Evolutionary conservation across 2,888 invertebrate genomes (phyloP).

Genomic region (Tachina grossa): DNA sequence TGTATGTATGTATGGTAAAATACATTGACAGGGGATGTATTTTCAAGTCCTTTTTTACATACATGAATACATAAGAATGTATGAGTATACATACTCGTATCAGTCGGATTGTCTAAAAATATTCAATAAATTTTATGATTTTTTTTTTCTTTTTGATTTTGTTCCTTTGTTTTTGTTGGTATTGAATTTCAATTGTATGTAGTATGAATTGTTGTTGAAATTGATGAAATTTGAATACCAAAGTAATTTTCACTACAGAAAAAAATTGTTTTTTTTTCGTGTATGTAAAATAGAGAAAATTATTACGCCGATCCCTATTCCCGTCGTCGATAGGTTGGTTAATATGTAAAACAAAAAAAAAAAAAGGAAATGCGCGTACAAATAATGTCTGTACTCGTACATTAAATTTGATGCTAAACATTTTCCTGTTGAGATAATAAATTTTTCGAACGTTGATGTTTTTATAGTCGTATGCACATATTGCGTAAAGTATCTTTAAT

Average conservation of each 20-base stretch:
- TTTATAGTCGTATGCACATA: neutral
- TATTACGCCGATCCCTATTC: slow-evolving; percentile 44
- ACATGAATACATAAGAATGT: neutral
- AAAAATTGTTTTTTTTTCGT: neutral
- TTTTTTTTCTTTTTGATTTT: neutral
- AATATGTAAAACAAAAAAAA: slow-evolving; percentile 25
- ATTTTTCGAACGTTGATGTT: slow-evolving; percentile 56
- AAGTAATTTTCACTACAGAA: slow-evolving; percentile 53
- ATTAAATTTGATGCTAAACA: slow-evolving; percentile 41
- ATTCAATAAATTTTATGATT: slow-evolving; percentile 49
- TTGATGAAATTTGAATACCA: slow-evolving; percentile 69
- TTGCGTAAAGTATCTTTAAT: slow-evolving; percentile 29
- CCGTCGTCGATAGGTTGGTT: neutral
- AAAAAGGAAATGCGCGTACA: neutral
- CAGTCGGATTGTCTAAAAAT: slow-evolving; percentile 12
- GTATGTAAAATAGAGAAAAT: slow-evolving; percentile 53
- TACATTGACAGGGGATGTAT: slow-evolving; percentile 3
- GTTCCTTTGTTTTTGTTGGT: slow-evolving; percentile 43
- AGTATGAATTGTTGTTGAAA: slow-evolving; percentile 47
- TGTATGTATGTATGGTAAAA: neutral
- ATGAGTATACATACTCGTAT: neutral
- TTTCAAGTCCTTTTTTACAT: slow-evolving; percentile 8
- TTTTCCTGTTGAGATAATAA: slow-evolving; percentile 65
- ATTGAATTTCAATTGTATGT: slow-evolving; percentile 64
- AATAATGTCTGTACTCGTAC: slow-evolving; percentile 33